A percentile compares a stretch with the other conserved stretches of the same genome.
Conservation (phyloP, 2,888 invertebrate genomes). For the Entomobrya multifasciata region DNA sequence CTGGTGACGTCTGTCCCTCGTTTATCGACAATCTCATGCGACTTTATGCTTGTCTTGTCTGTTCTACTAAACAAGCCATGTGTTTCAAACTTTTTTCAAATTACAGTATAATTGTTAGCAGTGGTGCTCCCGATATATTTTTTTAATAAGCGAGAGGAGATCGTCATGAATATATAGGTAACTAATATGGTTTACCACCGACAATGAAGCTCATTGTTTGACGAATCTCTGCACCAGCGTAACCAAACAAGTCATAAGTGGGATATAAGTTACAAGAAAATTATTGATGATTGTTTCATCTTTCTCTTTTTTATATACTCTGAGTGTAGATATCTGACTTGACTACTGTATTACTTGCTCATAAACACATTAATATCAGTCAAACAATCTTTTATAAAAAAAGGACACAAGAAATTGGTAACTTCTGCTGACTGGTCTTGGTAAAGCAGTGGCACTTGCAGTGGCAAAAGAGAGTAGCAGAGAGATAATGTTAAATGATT, state of each 20-base stretch:
- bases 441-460: no score
- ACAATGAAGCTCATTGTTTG: slow-evolving; percentile 10
- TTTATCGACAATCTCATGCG: slow-evolving; percentile 10
- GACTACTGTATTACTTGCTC: slow-evolving; percentile 49
- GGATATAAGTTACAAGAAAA: slow-evolving; percentile 20
- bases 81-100: not conserved
- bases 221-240: slow-evolving; percentile 19
- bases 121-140: not conserved
- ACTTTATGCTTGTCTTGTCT: not conserved
- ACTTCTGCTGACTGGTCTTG: not conserved
- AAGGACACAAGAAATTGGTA: not conserved
- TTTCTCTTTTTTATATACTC: no score
- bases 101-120: slow-evolving; percentile 1
- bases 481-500: not conserved
- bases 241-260: not conserved
- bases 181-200: slow-evolving; percentile 21
- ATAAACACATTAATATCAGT: slow-evolving; percentile 13
- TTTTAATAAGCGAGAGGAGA: not conserved
- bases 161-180: not conserved
- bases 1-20: not conserved
- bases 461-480: not conserved
- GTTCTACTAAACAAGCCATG: slow-evolving; percentile 18
- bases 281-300: slow-evolving; percentile 11
- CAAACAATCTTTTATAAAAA: slow-evolving; percentile 1
- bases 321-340: not conserved